These are phyloP conservation scores for Siphamia tubifer DNA, from an alignment of 2,113 vertebrate genomes.

Conservation along the genomic window DNA sequence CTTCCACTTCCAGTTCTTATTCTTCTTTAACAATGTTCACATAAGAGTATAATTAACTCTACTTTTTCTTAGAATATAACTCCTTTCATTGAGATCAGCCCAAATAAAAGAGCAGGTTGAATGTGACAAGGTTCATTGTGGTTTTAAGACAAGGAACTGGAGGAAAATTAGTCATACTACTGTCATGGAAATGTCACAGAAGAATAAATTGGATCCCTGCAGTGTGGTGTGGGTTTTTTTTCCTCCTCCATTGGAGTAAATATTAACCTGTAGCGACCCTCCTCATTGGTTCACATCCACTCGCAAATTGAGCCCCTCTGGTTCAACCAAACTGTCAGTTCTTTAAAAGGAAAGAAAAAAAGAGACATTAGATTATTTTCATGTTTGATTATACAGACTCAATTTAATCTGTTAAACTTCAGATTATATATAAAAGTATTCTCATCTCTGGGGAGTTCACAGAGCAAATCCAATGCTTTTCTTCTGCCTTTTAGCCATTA, in stretches of 20 bases:
- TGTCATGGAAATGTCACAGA: neutral
- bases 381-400: neutral
- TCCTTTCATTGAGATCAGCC: neutral
- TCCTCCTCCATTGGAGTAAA: neutral
- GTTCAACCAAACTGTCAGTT: neutral
- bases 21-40: neutral
- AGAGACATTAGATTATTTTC: conserved; percentile 6
- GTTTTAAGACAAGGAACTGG: neutral
- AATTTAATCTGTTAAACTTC: conserved; percentile 21
- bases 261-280: neutral
- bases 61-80: neutral
- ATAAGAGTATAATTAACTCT: neutral
- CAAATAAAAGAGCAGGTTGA: neutral
- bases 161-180: neutral
- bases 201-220: neutral
- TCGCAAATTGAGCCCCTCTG: too few relatives aligned
- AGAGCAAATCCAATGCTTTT: neutral
- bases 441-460: neutral
- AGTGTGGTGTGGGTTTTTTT: neutral
- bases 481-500: neutral
- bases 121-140: neutral
- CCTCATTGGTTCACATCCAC: neutral
- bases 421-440: conserved; percentile 8
- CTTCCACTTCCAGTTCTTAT: too few relatives aligned
- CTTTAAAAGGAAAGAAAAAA: neutral